A percentile compares a stretch with the other conserved stretches of the same genome.
phyloP scores from a whole-genome alignment of 2,113 vertebrate genomes.

The Cyanoramphus novaezelandiae region DNA sequence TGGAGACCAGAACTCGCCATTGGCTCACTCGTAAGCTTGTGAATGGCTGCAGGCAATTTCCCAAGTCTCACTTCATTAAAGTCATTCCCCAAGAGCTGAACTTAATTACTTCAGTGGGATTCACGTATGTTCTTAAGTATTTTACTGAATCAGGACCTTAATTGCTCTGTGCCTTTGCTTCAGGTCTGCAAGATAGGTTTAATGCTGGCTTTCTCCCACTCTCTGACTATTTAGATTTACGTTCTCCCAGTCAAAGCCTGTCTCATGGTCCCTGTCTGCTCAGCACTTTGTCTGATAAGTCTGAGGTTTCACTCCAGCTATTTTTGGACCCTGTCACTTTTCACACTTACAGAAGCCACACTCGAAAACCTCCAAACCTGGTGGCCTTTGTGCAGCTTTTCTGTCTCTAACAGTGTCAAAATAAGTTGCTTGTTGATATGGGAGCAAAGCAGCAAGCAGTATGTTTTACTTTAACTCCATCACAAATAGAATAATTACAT shows the following conservation, averaged over 20 bases:
- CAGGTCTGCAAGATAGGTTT: constrained; percentile 26
- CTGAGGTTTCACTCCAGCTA: background rate
- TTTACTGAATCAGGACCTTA: constrained; percentile 57
- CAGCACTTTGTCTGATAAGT: background rate
- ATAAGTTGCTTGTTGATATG: constrained; percentile 32
- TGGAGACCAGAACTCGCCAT: background rate
- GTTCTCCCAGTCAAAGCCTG: background rate
- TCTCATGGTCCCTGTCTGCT: background rate
- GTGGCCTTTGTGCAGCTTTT: background rate
- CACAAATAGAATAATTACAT: constrained; percentile 68
- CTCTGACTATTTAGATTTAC: background rate
- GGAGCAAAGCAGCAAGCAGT: constrained; percentile 22
- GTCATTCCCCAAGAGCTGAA: constrained; percentile 21
- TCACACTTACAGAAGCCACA: background rate
- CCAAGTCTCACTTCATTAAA: constrained; percentile 39
- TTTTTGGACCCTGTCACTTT: background rate
- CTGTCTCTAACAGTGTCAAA: background rate
- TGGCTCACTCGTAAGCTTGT: background rate
- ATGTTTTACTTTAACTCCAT: constrained; percentile 36
- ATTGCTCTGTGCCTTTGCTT: constrained; percentile 60
- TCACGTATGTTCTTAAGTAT: constrained; percentile 38
- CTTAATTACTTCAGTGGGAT: constrained; percentile 57
- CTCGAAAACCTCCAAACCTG: background rate
- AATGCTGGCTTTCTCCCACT: background rate
- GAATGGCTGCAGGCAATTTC: constrained; percentile 5